phyloP scores from a whole-genome alignment of 2,888 invertebrate species.

The Acanthosepion pharaonis region DNA sequence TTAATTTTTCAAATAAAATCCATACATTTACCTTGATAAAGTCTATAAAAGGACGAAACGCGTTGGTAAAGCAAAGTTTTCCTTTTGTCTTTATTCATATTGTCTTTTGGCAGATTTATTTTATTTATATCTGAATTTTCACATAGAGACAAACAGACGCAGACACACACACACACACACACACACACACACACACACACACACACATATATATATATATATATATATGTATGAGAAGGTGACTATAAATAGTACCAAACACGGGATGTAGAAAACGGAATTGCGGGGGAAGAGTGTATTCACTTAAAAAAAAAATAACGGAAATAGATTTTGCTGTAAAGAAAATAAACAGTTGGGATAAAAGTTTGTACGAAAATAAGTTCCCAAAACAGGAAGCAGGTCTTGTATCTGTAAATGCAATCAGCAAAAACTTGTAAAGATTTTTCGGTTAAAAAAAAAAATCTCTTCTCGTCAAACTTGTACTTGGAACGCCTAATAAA shows the following conservation, averaged over 20 bases:
- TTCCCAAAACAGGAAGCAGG: neutral
- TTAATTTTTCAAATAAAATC: no score
- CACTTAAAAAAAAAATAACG: neutral
- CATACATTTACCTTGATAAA: no score
- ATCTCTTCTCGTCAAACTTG: neutral
- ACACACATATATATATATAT: no score
- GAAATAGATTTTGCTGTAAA: conserved; percentile 22
- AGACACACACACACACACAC: no score
- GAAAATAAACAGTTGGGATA: neutral
- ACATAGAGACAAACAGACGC: no score
- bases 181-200: no score
- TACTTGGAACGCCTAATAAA: neutral
- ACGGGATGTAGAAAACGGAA: neutral
- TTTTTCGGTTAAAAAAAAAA: neutral
- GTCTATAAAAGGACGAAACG: no score
- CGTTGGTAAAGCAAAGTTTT: no score
- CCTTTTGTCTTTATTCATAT: no score
- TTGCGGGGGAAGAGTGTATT: neutral
- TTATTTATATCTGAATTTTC: no score
- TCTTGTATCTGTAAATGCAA: neutral
- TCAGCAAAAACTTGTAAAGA: conserved; percentile 8
- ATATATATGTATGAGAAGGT: no score
- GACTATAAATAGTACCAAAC: neutral
- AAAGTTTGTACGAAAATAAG: neutral
- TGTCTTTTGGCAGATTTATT: no score